phyloP scores from a whole-genome alignment of 2,113 vertebrate species.

The Nycticorax nycticorax region DNA sequence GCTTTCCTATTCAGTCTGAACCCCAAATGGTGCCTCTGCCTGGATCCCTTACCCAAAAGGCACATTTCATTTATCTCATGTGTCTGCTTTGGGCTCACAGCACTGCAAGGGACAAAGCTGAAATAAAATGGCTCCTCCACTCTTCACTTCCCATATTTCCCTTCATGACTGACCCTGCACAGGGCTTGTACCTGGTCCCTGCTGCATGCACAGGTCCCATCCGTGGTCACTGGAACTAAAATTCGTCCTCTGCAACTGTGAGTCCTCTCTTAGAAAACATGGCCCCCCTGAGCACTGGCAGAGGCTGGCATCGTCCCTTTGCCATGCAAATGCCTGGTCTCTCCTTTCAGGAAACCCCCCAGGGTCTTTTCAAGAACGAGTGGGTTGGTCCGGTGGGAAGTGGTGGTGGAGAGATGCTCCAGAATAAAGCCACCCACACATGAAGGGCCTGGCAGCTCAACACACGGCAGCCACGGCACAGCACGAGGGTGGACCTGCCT shows the following conservation, averaged over 20 bases:
- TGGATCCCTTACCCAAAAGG: not conserved
- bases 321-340: not conserved
- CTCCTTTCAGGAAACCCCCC: not conserved
- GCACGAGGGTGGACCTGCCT: not conserved
- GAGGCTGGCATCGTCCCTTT: not conserved
- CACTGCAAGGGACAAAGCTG: not conserved
- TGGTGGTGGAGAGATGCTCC: not conserved
- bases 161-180: not conserved
- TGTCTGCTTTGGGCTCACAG: not conserved
- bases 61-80: not conserved
- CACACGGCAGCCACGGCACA: rapidly evolving
- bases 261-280: not conserved
- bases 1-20: not conserved
- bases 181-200: not conserved
- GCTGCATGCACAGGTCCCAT: not conserved
- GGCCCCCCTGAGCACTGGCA: not conserved
- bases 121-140: not conserved
- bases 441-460: rapidly evolving
- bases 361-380: not conserved
- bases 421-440: not conserved
- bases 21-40: not conserved
- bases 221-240: not conserved
- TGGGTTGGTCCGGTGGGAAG: not conserved
- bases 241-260: not conserved
- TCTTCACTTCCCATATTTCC: not conserved